These are phyloP conservation scores for Onychostruthus taczanowskii DNA, from an alignment of 2,113 vertebrate species.

Conservation along the genomic window DNA sequence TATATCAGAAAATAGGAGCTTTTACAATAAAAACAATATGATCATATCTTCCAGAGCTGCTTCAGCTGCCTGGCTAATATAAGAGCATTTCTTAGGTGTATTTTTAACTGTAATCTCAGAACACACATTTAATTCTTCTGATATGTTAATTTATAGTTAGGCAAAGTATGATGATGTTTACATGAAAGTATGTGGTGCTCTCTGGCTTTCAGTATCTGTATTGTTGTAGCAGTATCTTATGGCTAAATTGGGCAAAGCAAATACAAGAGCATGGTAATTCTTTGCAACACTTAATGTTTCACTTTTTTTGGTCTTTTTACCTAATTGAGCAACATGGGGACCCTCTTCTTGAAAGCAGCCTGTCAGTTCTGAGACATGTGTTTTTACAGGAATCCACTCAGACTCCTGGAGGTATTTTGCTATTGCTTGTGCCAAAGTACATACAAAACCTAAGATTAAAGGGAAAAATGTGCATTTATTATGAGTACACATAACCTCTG, in stretches of 20 bases:
- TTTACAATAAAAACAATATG: not conserved
- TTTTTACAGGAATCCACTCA: slow-evolving; percentile 13
- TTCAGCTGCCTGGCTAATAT: not conserved
- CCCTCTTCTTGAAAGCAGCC: not conserved
- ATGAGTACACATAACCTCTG: not conserved
- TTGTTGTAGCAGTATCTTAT: not conserved
- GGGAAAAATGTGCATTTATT: slow-evolving; percentile 27
- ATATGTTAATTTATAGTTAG: slow-evolving; percentile 9
- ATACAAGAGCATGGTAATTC: not conserved
- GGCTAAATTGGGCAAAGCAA: not conserved
- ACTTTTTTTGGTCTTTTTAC: not conserved
- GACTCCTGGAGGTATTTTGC: not conserved
- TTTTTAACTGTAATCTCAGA: not conserved
- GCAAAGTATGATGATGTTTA: not conserved
- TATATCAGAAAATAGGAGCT: not conserved
- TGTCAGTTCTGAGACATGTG: not conserved
- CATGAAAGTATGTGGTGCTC: not conserved
- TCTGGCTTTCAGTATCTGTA: not conserved
- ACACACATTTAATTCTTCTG: not conserved
- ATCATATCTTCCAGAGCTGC: not conserved
- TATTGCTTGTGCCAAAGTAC: not conserved
- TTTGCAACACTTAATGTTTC: not conserved
- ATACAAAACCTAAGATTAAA: slow-evolving; percentile 17
- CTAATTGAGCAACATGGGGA: not conserved
- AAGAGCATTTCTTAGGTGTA: not conserved